These are phyloP conservation scores for Epizoanthus scotinus DNA, from an alignment of 92 coral and sea anemone species.

Conservation along the genomic window DNA sequence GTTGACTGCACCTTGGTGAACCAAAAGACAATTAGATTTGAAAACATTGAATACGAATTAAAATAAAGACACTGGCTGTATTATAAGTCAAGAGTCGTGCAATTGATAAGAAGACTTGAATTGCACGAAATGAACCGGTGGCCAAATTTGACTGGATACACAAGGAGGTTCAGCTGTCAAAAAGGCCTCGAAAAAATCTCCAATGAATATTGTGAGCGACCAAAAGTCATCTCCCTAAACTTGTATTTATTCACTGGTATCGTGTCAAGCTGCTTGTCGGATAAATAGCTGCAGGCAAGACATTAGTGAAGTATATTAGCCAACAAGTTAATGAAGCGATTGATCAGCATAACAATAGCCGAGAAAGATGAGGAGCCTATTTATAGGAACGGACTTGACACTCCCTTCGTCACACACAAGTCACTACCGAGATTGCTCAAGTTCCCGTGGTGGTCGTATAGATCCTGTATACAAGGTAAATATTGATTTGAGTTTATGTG, in stretches of 20 bases:
- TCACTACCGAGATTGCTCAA: slow-evolving; percentile 42
- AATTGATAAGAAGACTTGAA: slow-evolving; percentile 14
- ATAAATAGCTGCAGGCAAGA: slow-evolving; percentile 81
- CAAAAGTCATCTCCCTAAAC: slow-evolving; percentile 20
- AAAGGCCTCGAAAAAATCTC: background rate
- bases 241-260: slow-evolving; percentile 41
- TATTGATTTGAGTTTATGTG: slow-evolving; percentile 29
- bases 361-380: slow-evolving; percentile 67
- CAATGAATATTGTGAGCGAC: slow-evolving; percentile 20
- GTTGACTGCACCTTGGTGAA: slow-evolving; percentile 19
- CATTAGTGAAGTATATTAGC: slow-evolving; percentile 74
- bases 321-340: slow-evolving; percentile 66
- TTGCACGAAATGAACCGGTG: slow-evolving; percentile 21
- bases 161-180: too few species aligned
- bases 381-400: slow-evolving; percentile 66
- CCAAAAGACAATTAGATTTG: slow-evolving; percentile 29
- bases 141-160: background rate
- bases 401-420: slow-evolving; percentile 37
- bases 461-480: slow-evolving; percentile 38
- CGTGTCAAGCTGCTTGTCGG: slow-evolving; percentile 36
- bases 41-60: slow-evolving; percentile 41
- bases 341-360: slow-evolving; percentile 80
- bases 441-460: slow-evolving; percentile 25
- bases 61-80: slow-evolving; percentile 37
- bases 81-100: slow-evolving; percentile 27